phyloP scores from a whole-genome alignment of 2,888 invertebrate genomes.

The Lampropteryx suffumata region DNA sequence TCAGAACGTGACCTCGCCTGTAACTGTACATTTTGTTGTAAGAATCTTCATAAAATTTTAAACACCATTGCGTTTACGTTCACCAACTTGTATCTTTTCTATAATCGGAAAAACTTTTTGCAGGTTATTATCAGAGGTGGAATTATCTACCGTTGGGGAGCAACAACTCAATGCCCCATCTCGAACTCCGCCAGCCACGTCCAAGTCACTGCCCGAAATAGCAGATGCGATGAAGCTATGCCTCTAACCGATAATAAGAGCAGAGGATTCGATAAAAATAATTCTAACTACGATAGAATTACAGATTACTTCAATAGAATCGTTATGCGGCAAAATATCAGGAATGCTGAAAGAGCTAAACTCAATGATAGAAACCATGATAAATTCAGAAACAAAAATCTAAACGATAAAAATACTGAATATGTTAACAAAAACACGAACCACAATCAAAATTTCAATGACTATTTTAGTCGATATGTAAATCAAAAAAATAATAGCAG shows the following conservation, averaged over 20 bases:
- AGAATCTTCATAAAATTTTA: conserved; percentile 32
- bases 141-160: conserved; percentile 74
- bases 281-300: conserved; percentile 5
- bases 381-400: conserved; percentile 2
- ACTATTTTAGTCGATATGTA: conserved; percentile 29
- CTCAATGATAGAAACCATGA: conserved; percentile 4
- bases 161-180: conserved; percentile 71
- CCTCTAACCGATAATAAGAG: conserved; percentile 21
- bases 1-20: conserved; percentile 44
- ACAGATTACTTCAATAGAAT: conserved; percentile 20
- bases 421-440: conserved; percentile 5
- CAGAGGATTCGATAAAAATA: conserved; percentile 11
- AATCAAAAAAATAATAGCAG: conserved; percentile 26
- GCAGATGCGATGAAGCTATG: conserved; percentile 43
- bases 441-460: conserved; percentile 15
- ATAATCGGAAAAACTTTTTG: not conserved
- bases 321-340: conserved; percentile 14
- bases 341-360: conserved; percentile 13
- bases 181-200: conserved; percentile 50
- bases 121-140: conserved; percentile 76
- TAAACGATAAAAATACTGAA: conserved; percentile 4
- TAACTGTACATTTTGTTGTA: conserved; percentile 74
- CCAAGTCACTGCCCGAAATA: conserved; percentile 50
- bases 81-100: too few relatives aligned
- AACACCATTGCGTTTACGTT: too few relatives aligned